These are phyloP conservation scores for Cerastis rubricosa DNA, from an alignment of 2,888 invertebrate species.

Conservation along the genomic window DNA sequence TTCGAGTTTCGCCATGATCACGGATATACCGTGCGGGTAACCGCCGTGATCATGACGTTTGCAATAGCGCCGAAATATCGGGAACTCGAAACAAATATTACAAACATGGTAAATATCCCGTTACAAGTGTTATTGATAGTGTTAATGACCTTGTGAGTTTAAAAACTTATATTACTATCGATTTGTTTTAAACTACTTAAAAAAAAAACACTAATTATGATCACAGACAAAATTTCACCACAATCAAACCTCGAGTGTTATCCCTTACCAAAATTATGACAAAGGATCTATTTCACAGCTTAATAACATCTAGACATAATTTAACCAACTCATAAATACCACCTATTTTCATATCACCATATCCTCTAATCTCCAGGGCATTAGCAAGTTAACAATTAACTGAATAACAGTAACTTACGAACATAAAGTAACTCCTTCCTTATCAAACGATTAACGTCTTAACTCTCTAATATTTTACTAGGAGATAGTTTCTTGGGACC, in stretches of 20 bases:
- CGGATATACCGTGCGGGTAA: too few species aligned
- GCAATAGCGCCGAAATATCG: too few species aligned
- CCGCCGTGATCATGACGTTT: too few species aligned
- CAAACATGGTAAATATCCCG: too few species aligned
- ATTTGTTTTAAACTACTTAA: too few species aligned
- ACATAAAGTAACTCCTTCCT: constrained; percentile 45
- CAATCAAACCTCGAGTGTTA: background rate
- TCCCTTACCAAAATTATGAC: background rate
- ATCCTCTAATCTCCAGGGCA: constrained; percentile 35
- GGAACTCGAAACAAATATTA: too few species aligned
- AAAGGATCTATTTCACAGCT: background rate
- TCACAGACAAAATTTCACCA: background rate
- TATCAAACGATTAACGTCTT: constrained; percentile 57
- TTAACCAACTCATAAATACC: constrained; percentile 41
- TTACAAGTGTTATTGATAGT: too few species aligned
- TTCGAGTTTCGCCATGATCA: too few species aligned
- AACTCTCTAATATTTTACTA: constrained; percentile 55
- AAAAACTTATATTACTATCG: too few species aligned
- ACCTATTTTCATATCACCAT: constrained; percentile 51
- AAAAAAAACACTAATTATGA: background rate
- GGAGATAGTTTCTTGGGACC: constrained; percentile 49
- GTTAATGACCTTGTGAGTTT: too few species aligned
- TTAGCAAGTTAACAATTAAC: constrained; percentile 61
- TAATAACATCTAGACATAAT: constrained; percentile 18
- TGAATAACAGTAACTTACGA: constrained; percentile 50